phyloP scores from a whole-genome alignment of 2,797 vertebrate genomes.

The Hipposideros larvatus region DNA sequence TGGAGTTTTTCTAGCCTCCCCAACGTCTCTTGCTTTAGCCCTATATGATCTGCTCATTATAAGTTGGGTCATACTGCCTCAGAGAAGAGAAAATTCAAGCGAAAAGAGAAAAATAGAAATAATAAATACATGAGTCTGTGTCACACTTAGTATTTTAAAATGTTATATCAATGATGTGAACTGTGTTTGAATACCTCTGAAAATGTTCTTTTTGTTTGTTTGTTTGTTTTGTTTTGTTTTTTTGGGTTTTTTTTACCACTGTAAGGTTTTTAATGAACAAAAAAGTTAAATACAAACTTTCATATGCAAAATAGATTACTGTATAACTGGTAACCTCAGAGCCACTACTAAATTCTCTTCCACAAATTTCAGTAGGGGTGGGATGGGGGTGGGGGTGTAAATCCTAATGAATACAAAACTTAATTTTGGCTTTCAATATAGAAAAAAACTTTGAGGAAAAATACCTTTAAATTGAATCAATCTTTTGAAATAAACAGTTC shows the following conservation, averaged over 20 bases:
- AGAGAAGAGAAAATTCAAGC: conserved; percentile 42
- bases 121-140: conserved; percentile 13
- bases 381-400: not conserved
- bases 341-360: conserved; percentile 71
- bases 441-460: conserved; percentile 84
- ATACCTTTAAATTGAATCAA: conserved; percentile 81
- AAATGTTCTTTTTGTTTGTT: not conserved
- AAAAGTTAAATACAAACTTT: conserved; percentile 79
- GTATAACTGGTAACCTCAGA: conserved; percentile 76
- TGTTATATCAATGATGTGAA: conserved; percentile 48
- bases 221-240: too few relatives aligned
- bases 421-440: conserved; percentile 81
- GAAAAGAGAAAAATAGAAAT: not conserved
- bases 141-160: conserved; percentile 64
- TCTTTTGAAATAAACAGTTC: conserved; percentile 74
- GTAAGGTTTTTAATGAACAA: conserved; percentile 79
- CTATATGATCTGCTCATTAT: not conserved
- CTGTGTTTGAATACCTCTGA: conserved; percentile 47
- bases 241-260: not conserved
- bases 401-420: conserved; percentile 79
- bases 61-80: not conserved
- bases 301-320: conserved; percentile 80
- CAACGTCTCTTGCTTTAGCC: not conserved
- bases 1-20: not conserved
- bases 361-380: conserved; percentile 56